Conservation (phyloP, 2,797 vertebrate species). For the Mormyrops attenuatus region DNA sequence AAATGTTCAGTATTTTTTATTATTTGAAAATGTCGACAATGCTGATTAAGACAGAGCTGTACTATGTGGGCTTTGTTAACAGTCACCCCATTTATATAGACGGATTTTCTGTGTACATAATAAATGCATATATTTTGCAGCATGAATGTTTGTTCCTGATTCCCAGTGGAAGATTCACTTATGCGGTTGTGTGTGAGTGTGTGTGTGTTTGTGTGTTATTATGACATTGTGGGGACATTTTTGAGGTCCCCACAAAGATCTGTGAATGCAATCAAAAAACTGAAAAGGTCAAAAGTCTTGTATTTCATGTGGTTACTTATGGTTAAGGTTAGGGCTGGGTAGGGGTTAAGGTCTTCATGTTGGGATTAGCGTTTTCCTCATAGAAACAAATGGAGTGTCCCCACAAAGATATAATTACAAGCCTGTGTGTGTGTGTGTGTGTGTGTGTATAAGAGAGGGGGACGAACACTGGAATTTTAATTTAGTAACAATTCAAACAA, state of each 20-base stretch:
- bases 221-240: too few species aligned
- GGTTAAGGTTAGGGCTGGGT: too few species aligned
- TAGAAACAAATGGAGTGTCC: too few species aligned
- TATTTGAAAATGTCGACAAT: background rate
- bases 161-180: background rate
- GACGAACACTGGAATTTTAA: background rate
- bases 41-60: background rate
- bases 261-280: too few species aligned
- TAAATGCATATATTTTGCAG: background rate
- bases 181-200: background rate
- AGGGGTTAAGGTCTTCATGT: too few species aligned
- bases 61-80: background rate
- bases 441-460: background rate
- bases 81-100: background rate
- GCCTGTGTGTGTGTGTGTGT: background rate
- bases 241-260: too few species aligned
- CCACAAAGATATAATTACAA: too few species aligned
- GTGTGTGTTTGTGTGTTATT: background rate
- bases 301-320: too few species aligned
- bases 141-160: background rate
- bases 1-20: conserved; percentile 27
- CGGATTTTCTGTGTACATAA: background rate
- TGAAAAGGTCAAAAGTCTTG: too few species aligned
- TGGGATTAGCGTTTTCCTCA: too few species aligned
- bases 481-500: background rate